A percentile compares a stretch with the other conserved stretches of the same genome.
phyloP scores from a whole-genome alignment of 2,113 vertebrate genomes.

The Egretta garzetta region DNA sequence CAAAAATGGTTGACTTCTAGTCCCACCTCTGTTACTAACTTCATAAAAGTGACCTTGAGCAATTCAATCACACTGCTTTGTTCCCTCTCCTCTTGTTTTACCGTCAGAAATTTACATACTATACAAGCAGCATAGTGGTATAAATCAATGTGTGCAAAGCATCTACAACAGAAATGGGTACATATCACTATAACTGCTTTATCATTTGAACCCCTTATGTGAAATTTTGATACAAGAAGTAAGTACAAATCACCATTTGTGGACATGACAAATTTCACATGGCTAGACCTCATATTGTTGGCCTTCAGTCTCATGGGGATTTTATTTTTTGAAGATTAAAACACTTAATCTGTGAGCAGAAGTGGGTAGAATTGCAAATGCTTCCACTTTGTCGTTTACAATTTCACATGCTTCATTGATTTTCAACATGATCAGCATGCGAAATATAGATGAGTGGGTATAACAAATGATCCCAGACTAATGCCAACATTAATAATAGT shows the following conservation, averaged over 20 bases:
- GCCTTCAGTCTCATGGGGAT: background rate
- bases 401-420: constrained; percentile 29
- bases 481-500: constrained; percentile 49
- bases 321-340: background rate
- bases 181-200: background rate
- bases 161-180: background rate
- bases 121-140: background rate
- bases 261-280: background rate
- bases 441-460: constrained; percentile 24
- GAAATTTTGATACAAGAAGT: background rate
- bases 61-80: background rate
- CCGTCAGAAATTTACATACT: background rate
- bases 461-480: constrained; percentile 25
- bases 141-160: background rate
- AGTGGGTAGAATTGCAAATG: background rate
- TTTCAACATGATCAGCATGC: constrained; percentile 18
- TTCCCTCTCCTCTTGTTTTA: background rate
- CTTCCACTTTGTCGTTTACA: background rate
- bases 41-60: background rate
- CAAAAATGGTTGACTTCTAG: background rate
- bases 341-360: background rate
- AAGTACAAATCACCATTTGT: background rate
- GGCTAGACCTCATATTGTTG: background rate
- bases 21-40: background rate
- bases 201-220: background rate